Percentiles rank a stretch among this genome's conserved stretches.
Conservation (phyloP, 2,113 vertebrate species). For the Bolborhynchus lineola region DNA sequence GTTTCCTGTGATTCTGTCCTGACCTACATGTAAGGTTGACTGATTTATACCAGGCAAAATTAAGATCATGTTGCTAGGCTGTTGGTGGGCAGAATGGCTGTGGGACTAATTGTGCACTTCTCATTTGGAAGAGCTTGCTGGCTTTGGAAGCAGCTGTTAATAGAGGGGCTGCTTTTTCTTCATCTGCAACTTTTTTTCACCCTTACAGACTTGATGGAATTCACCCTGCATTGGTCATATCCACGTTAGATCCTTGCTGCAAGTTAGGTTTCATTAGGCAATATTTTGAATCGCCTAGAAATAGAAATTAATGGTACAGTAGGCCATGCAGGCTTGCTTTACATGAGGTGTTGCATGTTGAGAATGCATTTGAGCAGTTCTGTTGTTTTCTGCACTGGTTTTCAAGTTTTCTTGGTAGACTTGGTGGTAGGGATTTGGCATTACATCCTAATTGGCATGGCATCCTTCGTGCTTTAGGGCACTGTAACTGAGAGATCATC, state of each 20-base stretch:
- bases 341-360: not conserved
- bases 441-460: not conserved
- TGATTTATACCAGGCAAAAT: not conserved
- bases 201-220: not conserved
- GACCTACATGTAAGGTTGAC: not conserved
- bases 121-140: not conserved
- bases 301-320: not conserved
- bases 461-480: not conserved
- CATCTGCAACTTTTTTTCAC: fast-evolving
- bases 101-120: not conserved
- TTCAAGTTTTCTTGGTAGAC: not conserved
- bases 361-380: not conserved
- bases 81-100: not conserved
- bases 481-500: not conserved
- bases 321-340: not conserved
- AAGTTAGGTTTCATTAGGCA: not conserved
- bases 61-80: not conserved
- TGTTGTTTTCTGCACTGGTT: not conserved
- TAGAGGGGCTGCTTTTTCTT: not conserved
- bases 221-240: not conserved
- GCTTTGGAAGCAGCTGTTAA: not conserved
- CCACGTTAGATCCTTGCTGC: not conserved
- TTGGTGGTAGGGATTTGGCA: not conserved
- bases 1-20: not conserved
- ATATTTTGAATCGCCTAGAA: not conserved